Base-by-base conservation (phyloP, 2,113 vertebrate genomes). In the Isichthys henryi region DNA sequence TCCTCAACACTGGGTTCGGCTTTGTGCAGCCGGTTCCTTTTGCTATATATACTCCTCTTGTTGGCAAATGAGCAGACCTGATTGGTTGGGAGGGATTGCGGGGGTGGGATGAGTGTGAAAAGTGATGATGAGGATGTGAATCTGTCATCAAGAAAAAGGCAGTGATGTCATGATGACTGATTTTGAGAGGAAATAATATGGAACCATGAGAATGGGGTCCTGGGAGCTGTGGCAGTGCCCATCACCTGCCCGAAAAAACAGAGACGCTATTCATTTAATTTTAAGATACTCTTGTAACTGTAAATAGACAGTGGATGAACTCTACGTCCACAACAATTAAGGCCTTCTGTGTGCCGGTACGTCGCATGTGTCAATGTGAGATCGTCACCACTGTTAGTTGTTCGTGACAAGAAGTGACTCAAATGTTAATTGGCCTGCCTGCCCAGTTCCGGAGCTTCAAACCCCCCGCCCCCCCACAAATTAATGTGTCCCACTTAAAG, bases 341-440 rank as follows among this genome's bases (percentile, higher is more conserved):
- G 50, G 49, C 58, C 43, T 84, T 52, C 53, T 62, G 53, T 23
- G 39, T 86, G 93, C 94, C 92, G 89, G 89, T 90, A 56, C 21
- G 88, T 50, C 89, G 31, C 88, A 86, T 87, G 91, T 90, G 90
- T 86, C 77, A 43, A 23, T 88, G 92, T 89, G 93, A 89, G 90
- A 89, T 88, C 92, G 11, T 49, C 91, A 21, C 46, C 90, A 49
- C 17, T 90, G 90, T 7, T 88, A 8, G 89, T 49, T 92, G 92
- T 82, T 93, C 91, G 93, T 95, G 94, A 95, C 91, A 88, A 89
- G 89, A 92, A 92, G 90, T 96, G 95, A 96, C 95, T 96, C 94
- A 96, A 96, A 96, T 95, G 95, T 95, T 96, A 96, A 96, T 92
- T 93, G 93, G 91, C 90, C 89, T 19, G 91, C 87, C 89, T 89